Base-by-base conservation (phyloP, 2,797 vertebrate species). In the Tapirus indicus region DNA sequence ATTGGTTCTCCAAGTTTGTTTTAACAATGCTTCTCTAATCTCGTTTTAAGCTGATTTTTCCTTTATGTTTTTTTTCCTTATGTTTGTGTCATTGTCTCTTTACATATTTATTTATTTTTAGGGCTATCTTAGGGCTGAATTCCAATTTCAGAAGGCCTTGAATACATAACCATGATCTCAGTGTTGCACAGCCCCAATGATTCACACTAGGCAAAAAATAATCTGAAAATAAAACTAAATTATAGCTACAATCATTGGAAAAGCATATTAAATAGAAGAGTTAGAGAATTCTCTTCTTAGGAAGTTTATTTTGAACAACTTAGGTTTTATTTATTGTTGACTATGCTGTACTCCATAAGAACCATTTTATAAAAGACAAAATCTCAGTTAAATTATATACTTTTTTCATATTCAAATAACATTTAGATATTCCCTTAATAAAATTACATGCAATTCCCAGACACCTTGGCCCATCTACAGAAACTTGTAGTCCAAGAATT, bases 191-290 rank as follows among this genome's bases (percentile, higher is more conserved):
- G 83, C 2, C 18, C 58, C 66, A 75, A 20, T 62, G 90, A 91
- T 72, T 13, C 25, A 91, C 79, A 84, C 27, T 12, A 75, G 27
- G 32, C 49, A 84, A 93, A 58, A 90, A 47, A 60, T 80, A 88
- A 93, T 35, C 58, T 88, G 64, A 92, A 97, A 93, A 80, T 62
- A 89, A 96, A 88, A 60, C 27, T 49, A 89, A 72, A 82, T 21
- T 78, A 62, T 41, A 69, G 66, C 35, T 79, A 84, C 52, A 94
- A 64, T 75, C 77, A 91, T 84, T 96, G 68, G 44, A 91, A 95
- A 84, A 41, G 44, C 41, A 35, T 25, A 84, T 80, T 88, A 64
- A 95, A 54, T 66, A 20, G 58, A 72, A 64, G 68, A 75, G 47
- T 77, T 35, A 58, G 25, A 72, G 52, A 82, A 88, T 44, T 94